phyloP scores from a whole-genome alignment of 2,113 vertebrate species.

The Globicephala melas region DNA sequence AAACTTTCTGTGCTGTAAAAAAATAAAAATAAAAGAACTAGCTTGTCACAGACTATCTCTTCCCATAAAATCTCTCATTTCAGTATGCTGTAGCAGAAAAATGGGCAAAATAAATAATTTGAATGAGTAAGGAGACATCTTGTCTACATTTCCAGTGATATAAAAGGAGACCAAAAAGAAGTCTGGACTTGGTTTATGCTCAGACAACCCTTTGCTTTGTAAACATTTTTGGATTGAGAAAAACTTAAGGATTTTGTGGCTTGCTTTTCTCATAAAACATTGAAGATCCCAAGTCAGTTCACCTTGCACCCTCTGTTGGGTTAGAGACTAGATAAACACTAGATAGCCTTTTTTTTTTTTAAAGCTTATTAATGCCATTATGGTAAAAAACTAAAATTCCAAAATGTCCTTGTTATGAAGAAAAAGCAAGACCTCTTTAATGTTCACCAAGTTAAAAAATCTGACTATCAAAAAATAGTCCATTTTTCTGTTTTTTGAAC shows the following conservation, averaged over 20 bases:
- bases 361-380: neutral
- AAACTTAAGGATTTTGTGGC: neutral
- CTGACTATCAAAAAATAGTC: neutral
- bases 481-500: slow-evolving; percentile 16
- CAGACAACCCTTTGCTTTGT: neutral
- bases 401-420: neutral
- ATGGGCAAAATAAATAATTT: neutral
- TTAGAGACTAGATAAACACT: neutral
- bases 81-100: neutral
- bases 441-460: slow-evolving; percentile 4
- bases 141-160: neutral
- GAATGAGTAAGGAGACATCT: neutral
- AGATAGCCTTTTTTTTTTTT: neutral
- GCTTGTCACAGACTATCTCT: neutral
- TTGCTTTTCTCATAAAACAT: neutral
- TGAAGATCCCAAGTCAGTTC: neutral
- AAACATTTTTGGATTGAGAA: neutral
- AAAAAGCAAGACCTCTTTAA: neutral
- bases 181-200: neutral
- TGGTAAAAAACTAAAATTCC: neutral
- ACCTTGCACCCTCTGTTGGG: neutral
- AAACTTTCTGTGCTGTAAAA: neutral
- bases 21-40: neutral
- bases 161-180: neutral
- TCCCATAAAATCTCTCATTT: neutral